Conservation (phyloP, 92 coral and sea anemone genomes). For the Siderastrea siderea region DNA sequence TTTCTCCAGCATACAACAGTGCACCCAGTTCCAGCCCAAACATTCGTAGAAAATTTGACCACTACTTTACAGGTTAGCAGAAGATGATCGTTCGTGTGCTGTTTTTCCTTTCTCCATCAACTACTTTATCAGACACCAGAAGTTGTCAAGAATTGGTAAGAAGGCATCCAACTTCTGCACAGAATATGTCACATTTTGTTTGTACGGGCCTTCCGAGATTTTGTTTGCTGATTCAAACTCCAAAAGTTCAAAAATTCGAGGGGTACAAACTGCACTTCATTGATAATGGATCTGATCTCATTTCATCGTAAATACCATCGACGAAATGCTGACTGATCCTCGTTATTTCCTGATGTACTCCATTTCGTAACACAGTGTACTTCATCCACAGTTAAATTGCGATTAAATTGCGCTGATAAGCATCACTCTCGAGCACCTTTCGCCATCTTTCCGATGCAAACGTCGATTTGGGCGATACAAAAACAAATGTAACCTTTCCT, state of each 20-base stretch:
- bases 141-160: constrained; percentile 31
- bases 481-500: constrained; percentile 42
- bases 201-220: constrained; percentile 56
- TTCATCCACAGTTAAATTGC: constrained; percentile 37
- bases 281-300: constrained; percentile 27
- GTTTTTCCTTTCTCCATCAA: constrained; percentile 6
- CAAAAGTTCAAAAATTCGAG: constrained; percentile 48
- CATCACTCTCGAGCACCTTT: constrained; percentile 45
- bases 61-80: constrained; percentile 26
- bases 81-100: constrained; percentile 15
- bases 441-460: constrained; percentile 16
- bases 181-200: constrained; percentile 24
- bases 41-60: background rate
- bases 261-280: constrained; percentile 49
- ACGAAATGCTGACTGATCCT: constrained; percentile 35
- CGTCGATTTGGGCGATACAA: constrained; percentile 57
- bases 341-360: constrained; percentile 39
- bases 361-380: constrained; percentile 27
- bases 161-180: constrained; percentile 24
- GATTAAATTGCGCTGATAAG: constrained; percentile 36
- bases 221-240: constrained; percentile 37
- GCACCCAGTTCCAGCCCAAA: constrained; percentile 5
- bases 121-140: constrained; percentile 35
- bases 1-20: background rate
- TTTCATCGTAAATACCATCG: constrained; percentile 49